Percentiles rank a stretch among this genome's conserved stretches.
These are phyloP conservation scores for Brachyopa scutellaris DNA, from an alignment of 2,888 invertebrate genomes.

Conservation along the genomic window DNA sequence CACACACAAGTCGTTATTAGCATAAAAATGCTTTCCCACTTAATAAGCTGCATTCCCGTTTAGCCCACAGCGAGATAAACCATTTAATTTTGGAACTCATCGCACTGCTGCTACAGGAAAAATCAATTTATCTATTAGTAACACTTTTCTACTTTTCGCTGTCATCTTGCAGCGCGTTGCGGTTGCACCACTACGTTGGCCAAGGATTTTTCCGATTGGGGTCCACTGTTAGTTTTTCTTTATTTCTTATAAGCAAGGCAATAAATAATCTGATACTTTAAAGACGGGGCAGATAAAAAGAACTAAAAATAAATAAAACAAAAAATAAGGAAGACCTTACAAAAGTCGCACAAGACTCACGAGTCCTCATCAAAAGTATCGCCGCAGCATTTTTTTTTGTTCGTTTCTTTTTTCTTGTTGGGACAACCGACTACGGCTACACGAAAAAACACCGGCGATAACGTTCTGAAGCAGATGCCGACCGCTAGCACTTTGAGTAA, in stretches of 20 bases:
- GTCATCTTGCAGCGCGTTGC: slow-evolving; percentile 13
- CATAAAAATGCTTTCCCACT: slow-evolving; percentile 26
- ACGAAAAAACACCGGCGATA: slow-evolving; percentile 64
- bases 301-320: slow-evolving; percentile 44
- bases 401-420: slow-evolving; percentile 22
- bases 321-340: slow-evolving; percentile 56
- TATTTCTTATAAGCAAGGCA: slow-evolving; percentile 11
- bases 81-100: slow-evolving; percentile 53
- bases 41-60: slow-evolving; percentile 10
- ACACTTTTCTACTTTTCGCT: slow-evolving; percentile 56
- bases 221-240: background rate
- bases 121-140: slow-evolving; percentile 72
- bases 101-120: slow-evolving; percentile 40
- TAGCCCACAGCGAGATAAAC: slow-evolving; percentile 19
- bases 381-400: slow-evolving; percentile 55
- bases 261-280: slow-evolving; percentile 35
- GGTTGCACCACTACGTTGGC: slow-evolving; percentile 21
- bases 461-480: slow-evolving; percentile 30
- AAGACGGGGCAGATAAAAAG: slow-evolving; percentile 29
- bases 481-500: slow-evolving; percentile 42
- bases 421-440: slow-evolving; percentile 20
- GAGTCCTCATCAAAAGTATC: slow-evolving; percentile 56
- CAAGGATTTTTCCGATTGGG: slow-evolving; percentile 47
- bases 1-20: slow-evolving; percentile 48
- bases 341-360: slow-evolving; percentile 60